These are phyloP conservation scores for Laodelphax striatellus DNA, from an alignment of 1,140 invertebrate species.

Conservation along the genomic window DNA sequence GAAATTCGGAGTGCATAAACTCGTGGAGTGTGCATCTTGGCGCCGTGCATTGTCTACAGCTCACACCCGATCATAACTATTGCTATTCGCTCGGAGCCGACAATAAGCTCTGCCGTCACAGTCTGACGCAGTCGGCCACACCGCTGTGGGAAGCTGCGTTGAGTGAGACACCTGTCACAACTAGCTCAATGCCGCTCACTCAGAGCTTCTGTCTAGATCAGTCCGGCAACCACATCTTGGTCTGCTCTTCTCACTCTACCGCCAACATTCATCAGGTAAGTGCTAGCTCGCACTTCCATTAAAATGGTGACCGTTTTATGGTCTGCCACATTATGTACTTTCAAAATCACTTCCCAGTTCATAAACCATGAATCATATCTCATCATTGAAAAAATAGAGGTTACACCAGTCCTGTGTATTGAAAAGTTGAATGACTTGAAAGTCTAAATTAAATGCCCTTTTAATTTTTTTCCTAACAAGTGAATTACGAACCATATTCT, in stretches of 20 bases:
- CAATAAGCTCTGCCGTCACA: conserved; percentile 23
- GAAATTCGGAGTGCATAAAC: conserved; percentile 44
- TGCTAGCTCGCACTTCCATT: no score
- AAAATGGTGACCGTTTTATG: no score
- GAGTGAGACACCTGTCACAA: conserved; percentile 5
- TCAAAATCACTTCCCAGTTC: no score
- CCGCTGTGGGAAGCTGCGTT: conserved; percentile 19
- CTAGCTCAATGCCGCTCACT: background rate
- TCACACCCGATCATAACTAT: conserved; percentile 23
- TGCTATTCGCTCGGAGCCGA: conserved; percentile 23
- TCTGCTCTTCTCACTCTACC: conserved; percentile 39
- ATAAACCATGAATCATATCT: no score
- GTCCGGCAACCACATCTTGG: conserved; percentile 43
- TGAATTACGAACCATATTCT: no score
- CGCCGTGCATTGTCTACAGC: conserved; percentile 17
- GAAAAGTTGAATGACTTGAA: no score
- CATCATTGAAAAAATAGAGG: no score
- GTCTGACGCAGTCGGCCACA: conserved; percentile 21
- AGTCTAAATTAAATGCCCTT: no score
- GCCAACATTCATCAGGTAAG: conserved; percentile 49
- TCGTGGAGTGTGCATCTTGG: conserved; percentile 24
- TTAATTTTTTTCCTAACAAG: no score
- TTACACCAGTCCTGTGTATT: no score
- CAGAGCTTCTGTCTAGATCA: conserved; percentile 43
- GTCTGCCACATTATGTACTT: no score